Evolutionary conservation across 2,113 vertebrate genomes (phyloP).

Genomic region (Lota lota): DNA sequence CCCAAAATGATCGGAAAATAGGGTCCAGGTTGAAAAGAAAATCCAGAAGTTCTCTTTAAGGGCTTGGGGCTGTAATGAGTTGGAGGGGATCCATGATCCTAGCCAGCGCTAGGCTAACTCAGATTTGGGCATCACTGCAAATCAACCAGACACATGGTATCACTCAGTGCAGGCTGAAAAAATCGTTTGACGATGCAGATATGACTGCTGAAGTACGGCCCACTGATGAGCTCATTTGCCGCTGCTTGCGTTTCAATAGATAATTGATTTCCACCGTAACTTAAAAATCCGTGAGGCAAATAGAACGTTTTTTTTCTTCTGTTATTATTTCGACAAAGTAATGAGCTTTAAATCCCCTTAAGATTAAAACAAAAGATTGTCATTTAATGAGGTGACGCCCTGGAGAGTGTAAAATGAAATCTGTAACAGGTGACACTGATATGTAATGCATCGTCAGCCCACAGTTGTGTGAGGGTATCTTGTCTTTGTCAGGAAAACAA

Average conservation of each 20-base stretch:
- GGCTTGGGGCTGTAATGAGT: constrained; percentile 39
- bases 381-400: no score
- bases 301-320: neutral
- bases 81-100: constrained; percentile 3
- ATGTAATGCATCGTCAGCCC: no score
- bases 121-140: constrained; percentile 25
- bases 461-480: no score
- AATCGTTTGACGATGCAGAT: constrained; percentile 15
- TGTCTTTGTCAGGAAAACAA: no score
- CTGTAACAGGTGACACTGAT: no score
- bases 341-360: neutral
- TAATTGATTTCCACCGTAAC: constrained; percentile 3
- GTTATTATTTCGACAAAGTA: neutral
- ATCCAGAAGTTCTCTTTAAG: neutral
- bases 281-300: neutral
- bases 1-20: no score
- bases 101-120: constrained; percentile 4
- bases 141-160: constrained; percentile 22
- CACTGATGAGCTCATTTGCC: constrained; percentile 4
- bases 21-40: no score
- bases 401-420: no score
- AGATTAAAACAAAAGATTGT: no score
- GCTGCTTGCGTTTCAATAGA: neutral
- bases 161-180: constrained; percentile 25
- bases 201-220: constrained; percentile 1